Conservation (phyloP, 1,140 invertebrate species). For the Scaptomyza graminum region DNA sequence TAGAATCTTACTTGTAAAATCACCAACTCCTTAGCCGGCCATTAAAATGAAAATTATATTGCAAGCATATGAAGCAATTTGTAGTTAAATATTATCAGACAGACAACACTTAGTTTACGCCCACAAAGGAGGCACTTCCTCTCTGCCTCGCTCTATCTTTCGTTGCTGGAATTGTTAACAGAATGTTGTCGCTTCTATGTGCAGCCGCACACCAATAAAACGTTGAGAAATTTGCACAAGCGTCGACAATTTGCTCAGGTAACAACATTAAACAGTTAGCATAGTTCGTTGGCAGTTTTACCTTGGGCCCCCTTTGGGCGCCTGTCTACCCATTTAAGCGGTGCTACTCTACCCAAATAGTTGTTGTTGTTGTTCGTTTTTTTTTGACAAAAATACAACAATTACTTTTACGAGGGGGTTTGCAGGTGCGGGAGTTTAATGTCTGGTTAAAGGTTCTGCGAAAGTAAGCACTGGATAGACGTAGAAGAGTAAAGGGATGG, state of each 20-base stretch:
- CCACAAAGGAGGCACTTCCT: slow-evolving; percentile 13
- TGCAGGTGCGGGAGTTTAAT: not conserved
- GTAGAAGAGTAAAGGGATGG: not conserved
- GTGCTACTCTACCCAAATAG: slow-evolving; percentile 53
- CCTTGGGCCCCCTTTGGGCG: slow-evolving; percentile 16
- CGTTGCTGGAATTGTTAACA: slow-evolving; percentile 6
- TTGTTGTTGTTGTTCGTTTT: slow-evolving; percentile 29
- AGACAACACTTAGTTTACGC: not conserved
- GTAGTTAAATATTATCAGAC: slow-evolving; percentile 48
- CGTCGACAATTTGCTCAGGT: slow-evolving; percentile 79
- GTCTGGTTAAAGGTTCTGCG: not conserved
- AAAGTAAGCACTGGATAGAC: not conserved
- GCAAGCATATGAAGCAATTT: slow-evolving; percentile 71
- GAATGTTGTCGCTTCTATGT: slow-evolving; percentile 34
- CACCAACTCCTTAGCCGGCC: slow-evolving; percentile 7
- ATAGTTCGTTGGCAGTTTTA: slow-evolving; percentile 72
- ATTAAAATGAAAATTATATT: slow-evolving; percentile 53
- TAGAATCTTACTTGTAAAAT: slow-evolving; percentile 5
- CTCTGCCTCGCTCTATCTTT: too few relatives aligned
- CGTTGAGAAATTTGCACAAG: slow-evolving; percentile 77
- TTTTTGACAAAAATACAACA: slow-evolving; percentile 80
- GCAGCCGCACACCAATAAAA: slow-evolving; percentile 53
- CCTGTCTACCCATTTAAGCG: slow-evolving; percentile 69
- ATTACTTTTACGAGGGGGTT: slow-evolving; percentile 74
- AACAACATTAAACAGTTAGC: slow-evolving; percentile 80